Evolutionary conservation across 2,113 vertebrate genomes (phyloP), one percentile per base, ranked within the genome.

Genomic region (Dipodomys spectabilis): DNA sequence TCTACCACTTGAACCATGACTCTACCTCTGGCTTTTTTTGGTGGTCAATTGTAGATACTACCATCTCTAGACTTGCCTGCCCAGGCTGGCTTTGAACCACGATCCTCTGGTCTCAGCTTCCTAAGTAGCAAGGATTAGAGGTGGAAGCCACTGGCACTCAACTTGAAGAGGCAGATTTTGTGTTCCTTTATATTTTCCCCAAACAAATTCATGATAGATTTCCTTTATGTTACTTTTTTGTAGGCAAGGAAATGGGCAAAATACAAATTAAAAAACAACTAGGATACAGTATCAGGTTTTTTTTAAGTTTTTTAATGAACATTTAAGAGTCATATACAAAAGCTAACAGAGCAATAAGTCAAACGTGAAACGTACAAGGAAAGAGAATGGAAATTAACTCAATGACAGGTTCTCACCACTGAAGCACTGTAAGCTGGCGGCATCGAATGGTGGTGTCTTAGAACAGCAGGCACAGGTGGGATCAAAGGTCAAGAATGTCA

Each of bases 241-340:
- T 85, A 30, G 77, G 57, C 74, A 92, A 57, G 9, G 8, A 84
- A 39, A 86, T 65, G 23, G 60, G 25, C 73, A 27, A 84, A 91
- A 91, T 60, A 32, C 1, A 10, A 71, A 68, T 89, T 85, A 53
- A 22, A 44, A 82, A 96, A 64, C 30, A 95, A 87, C 88, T 94
- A 95, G 80, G 71, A 89, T 95, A 89, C 72, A 89, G 95, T 85
- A 86, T 79, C 92, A 85, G 94, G 96, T 95, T 68, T 27, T 96
- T 97, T 93, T 97, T 96, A 60, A 60, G 98, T 98, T 91, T 49
- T 97, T 97, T 95, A 97, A 98, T 98, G 98, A 98, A 98, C 97
- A 97, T 97, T 90, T 97, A 97, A 96, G 96, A 97, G 97, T 97
- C 97, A 97, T 97, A 97, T 98, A 98, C 98, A 98, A 98, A 98